These are phyloP conservation scores for Bergia puertoricense DNA, from an alignment of 92 coral and sea anemone species.

Conservation along the genomic window DNA sequence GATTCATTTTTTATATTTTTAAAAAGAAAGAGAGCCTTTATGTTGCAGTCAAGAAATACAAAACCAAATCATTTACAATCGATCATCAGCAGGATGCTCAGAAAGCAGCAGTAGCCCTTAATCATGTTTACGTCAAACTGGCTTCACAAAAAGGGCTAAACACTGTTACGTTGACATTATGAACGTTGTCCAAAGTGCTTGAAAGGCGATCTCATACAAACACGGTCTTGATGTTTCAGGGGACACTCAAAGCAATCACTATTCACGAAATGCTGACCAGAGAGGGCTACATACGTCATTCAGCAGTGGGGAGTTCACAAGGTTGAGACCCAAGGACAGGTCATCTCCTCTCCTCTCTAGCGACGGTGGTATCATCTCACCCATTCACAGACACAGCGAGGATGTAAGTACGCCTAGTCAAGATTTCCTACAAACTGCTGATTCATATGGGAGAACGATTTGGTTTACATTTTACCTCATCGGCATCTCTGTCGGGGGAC, in stretches of 20 bases:
- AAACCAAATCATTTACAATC: too few relatives aligned
- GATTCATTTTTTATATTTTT: too few relatives aligned
- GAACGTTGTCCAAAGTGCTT: neutral
- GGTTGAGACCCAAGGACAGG: constrained; percentile 83
- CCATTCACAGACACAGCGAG: constrained; percentile 75
- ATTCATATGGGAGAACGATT: neutral
- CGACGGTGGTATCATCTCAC: constrained; percentile 80
- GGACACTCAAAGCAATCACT: constrained; percentile 52
- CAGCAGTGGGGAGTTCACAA: constrained; percentile 85
- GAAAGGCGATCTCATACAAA: neutral
- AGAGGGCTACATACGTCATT: constrained; percentile 79
- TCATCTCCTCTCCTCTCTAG: constrained; percentile 85
- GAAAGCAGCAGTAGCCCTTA: too few relatives aligned
- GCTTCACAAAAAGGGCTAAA: neutral
- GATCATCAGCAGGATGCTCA: too few relatives aligned
- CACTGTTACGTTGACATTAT: neutral
- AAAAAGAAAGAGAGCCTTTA: too few relatives aligned
- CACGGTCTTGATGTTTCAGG: neutral
- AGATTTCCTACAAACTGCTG: neutral
- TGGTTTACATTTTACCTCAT: neutral
- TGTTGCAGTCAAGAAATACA: too few relatives aligned
- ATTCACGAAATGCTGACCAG: constrained; percentile 74
- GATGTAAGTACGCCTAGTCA: constrained; percentile 58
- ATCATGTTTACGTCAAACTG: too few relatives aligned
- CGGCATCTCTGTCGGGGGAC: too few relatives aligned